Base-by-base conservation (phyloP, 2,888 invertebrate genomes). In the Muschampia plurimacula region DNA sequence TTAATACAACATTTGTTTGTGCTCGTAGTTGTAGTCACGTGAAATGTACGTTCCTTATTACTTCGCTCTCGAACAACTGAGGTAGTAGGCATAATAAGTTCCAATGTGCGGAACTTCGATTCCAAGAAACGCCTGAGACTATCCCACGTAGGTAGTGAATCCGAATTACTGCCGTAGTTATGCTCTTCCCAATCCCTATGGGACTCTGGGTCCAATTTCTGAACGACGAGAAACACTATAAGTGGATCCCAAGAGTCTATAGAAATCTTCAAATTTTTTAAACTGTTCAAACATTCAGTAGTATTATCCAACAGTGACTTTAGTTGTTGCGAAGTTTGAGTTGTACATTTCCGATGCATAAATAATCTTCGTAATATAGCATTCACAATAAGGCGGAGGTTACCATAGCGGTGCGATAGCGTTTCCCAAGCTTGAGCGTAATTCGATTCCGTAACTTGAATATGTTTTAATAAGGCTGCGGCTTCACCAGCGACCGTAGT, bases 401-500 rank as follows among this genome's bases (percentile, higher is more conserved):
- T 46, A 13, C 46, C 46, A 6, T 46, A 46, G 6, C 46, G 46
- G 6, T 46, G 3, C 46, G 3, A 5, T 46, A 46, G 46, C 46
- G 46, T 13, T 46, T 4, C 6, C 46, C 46, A 46, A 1, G 46
- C 46, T 46, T 46, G 46, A 5, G 13, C 13, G 13, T 46, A 46
- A 6, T 46, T 46, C 13, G 46, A 4, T 46, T 46, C 46, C 6
- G 46, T 46, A 0, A 46, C 46, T 46, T 46, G 46, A 5, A 46
- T 46, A 6, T 46, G 73, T 22, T 74, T 74, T 12, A 76, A 59
- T 39, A 77, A 60, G 15, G 63, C 13, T 67, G 74, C 78, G 8
- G 77, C 76, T 70, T 79, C 77, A 4, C 75, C 79, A 8, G 73
- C 59, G 9, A 76, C 39, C 67, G 75, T 77, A 5, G 74, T 69